phyloP scores from a whole-genome alignment of 2,113 vertebrate species.

The Atherinomorus stipes region DNA sequence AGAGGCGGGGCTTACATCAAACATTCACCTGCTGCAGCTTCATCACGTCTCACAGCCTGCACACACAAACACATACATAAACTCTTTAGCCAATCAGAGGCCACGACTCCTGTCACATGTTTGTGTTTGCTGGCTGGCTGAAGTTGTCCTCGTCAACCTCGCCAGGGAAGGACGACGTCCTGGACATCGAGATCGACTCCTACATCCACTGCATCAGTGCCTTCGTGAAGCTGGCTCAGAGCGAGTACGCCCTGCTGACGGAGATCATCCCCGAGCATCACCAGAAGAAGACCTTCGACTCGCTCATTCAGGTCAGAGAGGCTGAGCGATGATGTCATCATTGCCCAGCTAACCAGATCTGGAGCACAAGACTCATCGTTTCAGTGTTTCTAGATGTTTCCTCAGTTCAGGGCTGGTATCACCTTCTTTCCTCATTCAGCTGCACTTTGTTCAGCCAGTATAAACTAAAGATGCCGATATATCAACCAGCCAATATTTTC shows the following conservation, averaged over 20 bases:
- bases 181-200: constrained; percentile 95
- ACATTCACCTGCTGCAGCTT: background rate
- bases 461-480: no score
- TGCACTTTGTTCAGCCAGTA: no score
- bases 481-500: no score
- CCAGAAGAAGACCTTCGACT: constrained; percentile 99
- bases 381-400: no score
- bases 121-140: constrained; percentile 4
- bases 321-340: no score
- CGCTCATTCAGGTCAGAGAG: constrained; percentile 92
- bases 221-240: constrained; percentile 97
- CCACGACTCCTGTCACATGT: background rate
- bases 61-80: background rate
- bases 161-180: constrained; percentile 93
- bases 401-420: no score
- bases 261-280: constrained; percentile 96
- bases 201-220: constrained; percentile 98
- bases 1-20: background rate
- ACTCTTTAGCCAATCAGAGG: constrained; percentile 2
- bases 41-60: background rate
- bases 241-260: constrained; percentile 91
- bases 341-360: no score
- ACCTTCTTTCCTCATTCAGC: no score
- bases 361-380: no score
- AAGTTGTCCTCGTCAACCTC: constrained; percentile 2